These are phyloP conservation scores for Peromyscus polionotus DNA, from an alignment of 2,113 vertebrate species.

Conservation along the genomic window DNA sequence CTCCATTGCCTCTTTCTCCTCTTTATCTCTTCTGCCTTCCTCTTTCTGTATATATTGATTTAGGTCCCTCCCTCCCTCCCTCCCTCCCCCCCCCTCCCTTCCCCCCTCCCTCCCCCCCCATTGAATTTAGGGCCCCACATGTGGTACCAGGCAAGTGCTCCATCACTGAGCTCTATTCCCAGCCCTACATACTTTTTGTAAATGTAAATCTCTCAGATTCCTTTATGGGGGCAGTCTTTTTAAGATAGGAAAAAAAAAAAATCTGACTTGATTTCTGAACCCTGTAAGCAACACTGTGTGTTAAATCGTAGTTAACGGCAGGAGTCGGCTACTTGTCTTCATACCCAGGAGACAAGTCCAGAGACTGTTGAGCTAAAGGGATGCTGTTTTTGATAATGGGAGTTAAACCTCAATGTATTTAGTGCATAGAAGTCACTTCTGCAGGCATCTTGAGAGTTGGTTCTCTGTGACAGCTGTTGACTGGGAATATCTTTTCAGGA, in stretches of 20 bases:
- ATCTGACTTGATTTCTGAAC: background rate
- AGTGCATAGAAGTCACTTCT: background rate
- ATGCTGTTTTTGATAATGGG: background rate
- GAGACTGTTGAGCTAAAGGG: background rate
- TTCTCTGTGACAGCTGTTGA: slow-evolving; percentile 72
- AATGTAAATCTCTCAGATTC: background rate
- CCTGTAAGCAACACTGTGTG: background rate
- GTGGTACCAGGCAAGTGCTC: background rate
- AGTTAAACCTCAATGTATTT: background rate
- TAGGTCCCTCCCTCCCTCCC: background rate
- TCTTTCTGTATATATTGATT: background rate
- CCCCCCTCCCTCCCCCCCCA: too few species aligned
- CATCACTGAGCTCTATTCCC: background rate
- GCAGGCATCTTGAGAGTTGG: background rate
- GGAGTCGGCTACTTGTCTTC: background rate
- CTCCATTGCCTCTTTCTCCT: background rate
- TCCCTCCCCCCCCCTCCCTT: too few species aligned
- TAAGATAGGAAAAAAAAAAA: background rate
- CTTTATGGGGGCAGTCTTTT: background rate
- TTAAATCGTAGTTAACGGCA: background rate
- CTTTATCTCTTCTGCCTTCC: background rate
- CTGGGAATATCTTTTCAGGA: slow-evolving; percentile 88
- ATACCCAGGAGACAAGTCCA: background rate
- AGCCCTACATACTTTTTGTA: background rate
- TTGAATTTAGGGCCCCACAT: background rate